A percentile compares a stretch with the other conserved stretches of the same genome.
Evolutionary conservation across 2,113 vertebrate species (phyloP).

Genomic region (Oryzias melastigma): DNA sequence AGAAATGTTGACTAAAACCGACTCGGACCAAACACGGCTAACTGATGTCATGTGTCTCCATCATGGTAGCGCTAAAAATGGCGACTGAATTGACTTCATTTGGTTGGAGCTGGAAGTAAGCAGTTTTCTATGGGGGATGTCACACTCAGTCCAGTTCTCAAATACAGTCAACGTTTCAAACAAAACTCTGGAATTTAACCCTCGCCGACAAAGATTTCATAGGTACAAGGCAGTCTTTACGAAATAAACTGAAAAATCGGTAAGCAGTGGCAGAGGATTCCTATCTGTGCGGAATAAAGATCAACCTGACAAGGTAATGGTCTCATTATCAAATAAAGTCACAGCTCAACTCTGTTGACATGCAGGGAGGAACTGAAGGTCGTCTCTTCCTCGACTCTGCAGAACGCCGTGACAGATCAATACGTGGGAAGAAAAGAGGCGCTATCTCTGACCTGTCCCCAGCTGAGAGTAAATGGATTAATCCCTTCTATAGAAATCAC

Average conservation of each 20-base stretch:
- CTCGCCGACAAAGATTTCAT: too few species aligned
- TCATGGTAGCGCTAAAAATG: too few species aligned
- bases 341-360: conserved; percentile 65
- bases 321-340: conserved; percentile 77
- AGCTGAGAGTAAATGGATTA: conserved; percentile 92
- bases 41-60: too few species aligned
- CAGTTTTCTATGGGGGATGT: too few species aligned
- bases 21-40: too few species aligned
- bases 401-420: conserved; percentile 92
- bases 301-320: conserved; percentile 67
- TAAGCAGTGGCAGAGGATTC: conserved; percentile 30
- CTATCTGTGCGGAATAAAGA: conserved; percentile 61
- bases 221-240: conserved; percentile 9
- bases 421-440: conserved; percentile 67
- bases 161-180: too few species aligned
- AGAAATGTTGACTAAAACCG: too few species aligned
- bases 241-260: conserved; percentile 30
- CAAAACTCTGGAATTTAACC: too few species aligned
- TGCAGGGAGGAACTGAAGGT: conserved; percentile 67
- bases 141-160: too few species aligned
- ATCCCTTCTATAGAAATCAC: conserved; percentile 94
- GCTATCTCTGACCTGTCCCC: conserved; percentile 82
- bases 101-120: too few species aligned
- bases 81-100: too few species aligned
- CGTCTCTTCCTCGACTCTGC: conserved; percentile 63